Evolutionary conservation across 2,888 invertebrate species (phyloP).

Genomic region (Seira sanloemensis): DNA sequence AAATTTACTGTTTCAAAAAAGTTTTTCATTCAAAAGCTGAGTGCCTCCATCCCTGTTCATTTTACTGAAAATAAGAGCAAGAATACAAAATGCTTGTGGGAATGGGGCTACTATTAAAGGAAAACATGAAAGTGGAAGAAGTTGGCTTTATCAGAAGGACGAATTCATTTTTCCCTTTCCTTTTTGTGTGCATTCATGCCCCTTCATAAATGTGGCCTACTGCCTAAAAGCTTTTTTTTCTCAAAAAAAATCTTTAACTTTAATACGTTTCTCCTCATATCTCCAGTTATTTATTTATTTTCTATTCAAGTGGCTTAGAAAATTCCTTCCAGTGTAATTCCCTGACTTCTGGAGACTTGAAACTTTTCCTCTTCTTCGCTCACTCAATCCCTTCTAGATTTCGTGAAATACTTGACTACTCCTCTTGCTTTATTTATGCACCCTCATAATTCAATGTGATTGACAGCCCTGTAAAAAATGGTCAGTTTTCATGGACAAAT

Average conservation of each 20-base stretch:
- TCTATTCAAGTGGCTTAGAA: not conserved
- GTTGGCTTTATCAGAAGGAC: conserved; percentile 22
- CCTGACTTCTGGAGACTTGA: not conserved
- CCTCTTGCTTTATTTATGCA: conserved; percentile 45
- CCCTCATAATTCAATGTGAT: conserved; percentile 57
- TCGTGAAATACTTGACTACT: not conserved
- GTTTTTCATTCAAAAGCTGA: conserved; percentile 32
- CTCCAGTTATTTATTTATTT: not conserved
- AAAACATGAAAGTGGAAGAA: conserved; percentile 31
- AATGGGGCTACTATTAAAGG: conserved; percentile 12
- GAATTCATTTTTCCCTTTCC: not conserved
- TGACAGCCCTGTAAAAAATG: conserved; percentile 58
- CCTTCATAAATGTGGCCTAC: not conserved
- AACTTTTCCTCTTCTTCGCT: conserved; percentile 25
- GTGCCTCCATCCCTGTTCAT: not conserved
- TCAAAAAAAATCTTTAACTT: conserved; percentile 40
- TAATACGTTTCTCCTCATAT: conserved; percentile 39
- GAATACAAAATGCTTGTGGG: not conserved
- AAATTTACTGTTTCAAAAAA: conserved; percentile 45
- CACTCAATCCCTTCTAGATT: not conserved
- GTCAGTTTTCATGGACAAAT: conserved; percentile 48
- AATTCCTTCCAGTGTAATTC: conserved; percentile 10
- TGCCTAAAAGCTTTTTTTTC: conserved; percentile 23
- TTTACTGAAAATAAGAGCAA: not conserved
- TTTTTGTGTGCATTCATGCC: conserved; percentile 21